Evolutionary conservation across 1,140 invertebrate species (phyloP), one percentile per base, ranked within the genome.

Genomic region (Plectrocnemia conspersa): DNA sequence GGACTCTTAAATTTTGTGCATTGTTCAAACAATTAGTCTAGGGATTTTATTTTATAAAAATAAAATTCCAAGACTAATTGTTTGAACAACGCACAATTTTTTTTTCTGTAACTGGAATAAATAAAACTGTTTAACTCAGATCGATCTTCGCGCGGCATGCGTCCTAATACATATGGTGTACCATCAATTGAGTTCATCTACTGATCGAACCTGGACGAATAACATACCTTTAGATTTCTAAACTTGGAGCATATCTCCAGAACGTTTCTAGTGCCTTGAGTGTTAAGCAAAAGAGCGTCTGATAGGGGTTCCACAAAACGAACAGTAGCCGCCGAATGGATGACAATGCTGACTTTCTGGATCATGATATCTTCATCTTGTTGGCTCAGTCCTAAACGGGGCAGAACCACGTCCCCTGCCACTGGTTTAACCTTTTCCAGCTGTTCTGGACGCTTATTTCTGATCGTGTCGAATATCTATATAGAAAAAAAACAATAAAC

Each of bases 351-450:
- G 1, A 79, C 75, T 58, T 69, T 56, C n/a, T 44, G 38, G 1
- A 38, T 22, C 23, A 61, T 21, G 7, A 22, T 3, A 10, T 46
- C 57, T 11, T 62, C 71, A 63, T 89, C 91, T 11, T 77, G 73
- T 1, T 75, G 47, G 13, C 77, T 83, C 18, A 91, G 68, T 2
- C 85, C 94, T 21, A 98, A 75, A 58, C 85, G 82, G 1, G 87
- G 82, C 36, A 85, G 75, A 2, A 86, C 79, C 3, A 98, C 84
- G 72, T 98, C 94, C 9, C 95, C 94, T 32, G 77, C 78, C 10
- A 98, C 75, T 0, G 89, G 76, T 36, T 82, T 74, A 6, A 98
- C 66, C 71, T 93, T 94, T 35, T 82, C 72, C 38, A 88, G 80
- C 18, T 82, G 68, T 15, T 83, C 77, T 2, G 78, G 77, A 65